Evolutionary conservation across 1,140 invertebrate species (phyloP).

Genomic region (Euwallacea fornicatus): DNA sequence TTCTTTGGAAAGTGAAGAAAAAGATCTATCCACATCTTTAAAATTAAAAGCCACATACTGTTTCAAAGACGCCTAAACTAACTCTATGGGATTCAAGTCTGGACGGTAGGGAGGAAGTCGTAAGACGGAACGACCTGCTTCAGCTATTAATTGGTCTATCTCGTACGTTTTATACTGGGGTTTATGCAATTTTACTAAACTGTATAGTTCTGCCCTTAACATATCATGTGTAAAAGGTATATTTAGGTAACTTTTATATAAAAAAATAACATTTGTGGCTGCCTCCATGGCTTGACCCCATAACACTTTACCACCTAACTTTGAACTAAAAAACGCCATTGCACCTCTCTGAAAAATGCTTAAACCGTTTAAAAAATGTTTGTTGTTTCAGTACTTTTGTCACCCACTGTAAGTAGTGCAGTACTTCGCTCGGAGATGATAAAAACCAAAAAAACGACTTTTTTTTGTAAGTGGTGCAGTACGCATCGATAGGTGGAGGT

Average conservation of each 20-base stretch:
- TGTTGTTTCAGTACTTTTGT: slow-evolving; percentile 2
- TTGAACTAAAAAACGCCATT: too few species aligned
- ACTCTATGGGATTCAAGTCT: slow-evolving; percentile 29
- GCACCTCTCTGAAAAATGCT: too few species aligned
- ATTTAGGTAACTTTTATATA: too few species aligned
- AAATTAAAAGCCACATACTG: neutral
- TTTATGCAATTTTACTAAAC: too few species aligned
- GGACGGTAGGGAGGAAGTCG: slow-evolving; percentile 29
- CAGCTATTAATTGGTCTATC: slow-evolving; percentile 9
- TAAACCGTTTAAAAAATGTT: neutral
- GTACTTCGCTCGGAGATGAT: neutral
- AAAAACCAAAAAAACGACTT: neutral
- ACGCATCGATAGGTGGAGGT: neutral
- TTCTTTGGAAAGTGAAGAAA: neutral
- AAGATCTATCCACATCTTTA: neutral
- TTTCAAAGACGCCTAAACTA: slow-evolving; percentile 22
- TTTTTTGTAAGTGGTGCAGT: neutral
- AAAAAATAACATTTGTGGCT: too few species aligned
- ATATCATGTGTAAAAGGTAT: too few species aligned
- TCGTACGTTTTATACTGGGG: neutral
- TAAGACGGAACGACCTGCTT: slow-evolving; percentile 22
- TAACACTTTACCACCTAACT: too few species aligned
- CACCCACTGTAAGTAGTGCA: neutral
- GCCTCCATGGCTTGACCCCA: too few species aligned
- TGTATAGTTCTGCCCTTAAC: too few species aligned